Base-by-base conservation (phyloP, 2,888 invertebrate species). In the Troides aeacus region DNA sequence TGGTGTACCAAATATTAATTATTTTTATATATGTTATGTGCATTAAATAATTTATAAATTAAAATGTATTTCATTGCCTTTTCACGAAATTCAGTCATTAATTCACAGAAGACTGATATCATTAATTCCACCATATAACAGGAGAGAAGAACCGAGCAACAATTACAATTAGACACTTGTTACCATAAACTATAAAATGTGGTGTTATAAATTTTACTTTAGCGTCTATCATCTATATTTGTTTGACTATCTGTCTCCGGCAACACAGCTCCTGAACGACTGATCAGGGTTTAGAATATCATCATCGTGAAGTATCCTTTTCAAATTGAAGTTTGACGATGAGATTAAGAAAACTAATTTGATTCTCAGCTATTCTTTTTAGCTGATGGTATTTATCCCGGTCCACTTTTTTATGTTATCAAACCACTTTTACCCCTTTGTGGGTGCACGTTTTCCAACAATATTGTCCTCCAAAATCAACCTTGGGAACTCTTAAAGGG, bases 1-100 rank as follows among this genome's bases (percentile, higher is more conserved):
- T 59, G 12, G 53, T 53, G 50, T 30, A 66, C 66, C 61, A 61
- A 66, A 66, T 39, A 66, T 21, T 50, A 18, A 50, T 53, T 61
- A 8, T 36, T 53, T 7, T 61, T 50, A 3, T 17, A 50, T 61
- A 50, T 56, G 56, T 53, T 53, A 46, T 59, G 50, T 36, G 50
- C 21, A 66, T 60, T 21, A 61, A 23, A 61, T 61, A 66, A 53
- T 66, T 39, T 66, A 61, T 53, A 66, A 61, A 65, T 64, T 39
- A 21, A 39, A 57, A 39, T 39, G 57, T 39, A 30, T 64, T 57
- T 57, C 21, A 57, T 23, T 57, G 1, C 5, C 30, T 21, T 21
- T 57, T 21, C 5, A 57, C 23, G 23, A 10, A 18, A 3, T 57
- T 21, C 23, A 5, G n/a, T n/a, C n/a, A n/a, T 56, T 56, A 57